Evolutionary conservation across 2,797 vertebrate species (phyloP).

Genomic region (Clarias platycephalus): DNA sequence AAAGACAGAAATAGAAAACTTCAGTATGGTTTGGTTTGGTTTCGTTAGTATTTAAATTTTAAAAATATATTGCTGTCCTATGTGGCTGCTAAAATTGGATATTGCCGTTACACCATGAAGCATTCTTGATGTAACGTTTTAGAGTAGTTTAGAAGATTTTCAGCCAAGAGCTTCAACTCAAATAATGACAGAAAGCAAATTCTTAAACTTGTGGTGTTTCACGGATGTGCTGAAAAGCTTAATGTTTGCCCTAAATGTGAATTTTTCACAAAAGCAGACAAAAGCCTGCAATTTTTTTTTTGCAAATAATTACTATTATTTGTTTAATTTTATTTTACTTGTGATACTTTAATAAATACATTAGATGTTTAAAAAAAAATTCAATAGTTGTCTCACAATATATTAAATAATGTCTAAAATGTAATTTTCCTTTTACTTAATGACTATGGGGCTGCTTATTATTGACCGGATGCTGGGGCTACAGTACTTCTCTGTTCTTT

Average conservation of each 20-base stretch:
- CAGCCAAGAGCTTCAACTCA: not conserved
- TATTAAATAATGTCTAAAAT: constrained; percentile 3
- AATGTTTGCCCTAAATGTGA: not conserved
- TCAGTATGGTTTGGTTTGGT: not conserved
- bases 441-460: not conserved
- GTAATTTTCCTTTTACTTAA: not conserved
- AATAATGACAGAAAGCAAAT: not conserved
- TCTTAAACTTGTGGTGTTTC: not conserved
- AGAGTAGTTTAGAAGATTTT: not conserved
- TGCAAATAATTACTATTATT: too few relatives aligned
- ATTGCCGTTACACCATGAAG: not conserved
- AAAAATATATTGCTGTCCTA: not conserved
- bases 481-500: not conserved
- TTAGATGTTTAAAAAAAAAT: not conserved
- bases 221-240: not conserved
- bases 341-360: not conserved
- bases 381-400: not conserved
- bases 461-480: not conserved
- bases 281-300: not conserved
- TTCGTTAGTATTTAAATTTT: not conserved
- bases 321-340: not conserved
- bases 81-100: not conserved
- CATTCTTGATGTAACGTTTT: not conserved
- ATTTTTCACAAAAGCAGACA: not conserved
- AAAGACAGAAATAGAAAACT: not conserved